These are phyloP conservation scores for Hiodon tergisus DNA, from an alignment of 2,113 vertebrate genomes.

Conservation along the genomic window DNA sequence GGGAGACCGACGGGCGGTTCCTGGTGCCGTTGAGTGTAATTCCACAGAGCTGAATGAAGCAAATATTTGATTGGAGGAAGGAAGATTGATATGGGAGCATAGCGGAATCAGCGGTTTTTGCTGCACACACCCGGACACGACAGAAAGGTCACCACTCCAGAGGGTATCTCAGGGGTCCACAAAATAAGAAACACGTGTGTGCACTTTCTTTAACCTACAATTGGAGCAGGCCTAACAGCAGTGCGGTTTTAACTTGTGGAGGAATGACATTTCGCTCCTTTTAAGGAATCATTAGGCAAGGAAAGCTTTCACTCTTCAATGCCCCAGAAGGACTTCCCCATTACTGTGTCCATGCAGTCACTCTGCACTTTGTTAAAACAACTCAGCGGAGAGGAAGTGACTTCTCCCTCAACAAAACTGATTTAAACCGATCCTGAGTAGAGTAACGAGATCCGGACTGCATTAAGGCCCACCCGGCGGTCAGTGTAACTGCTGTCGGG, in stretches of 20 bases:
- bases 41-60: conserved; percentile 28
- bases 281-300: neutral
- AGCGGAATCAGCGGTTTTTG: conserved; percentile 21
- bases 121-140: neutral
- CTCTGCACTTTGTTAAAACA: neutral
- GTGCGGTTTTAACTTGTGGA: neutral
- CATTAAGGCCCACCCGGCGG: too few species aligned
- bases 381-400: too few species aligned
- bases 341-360: neutral
- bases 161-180: too few species aligned
- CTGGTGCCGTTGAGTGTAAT: conserved; percentile 33
- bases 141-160: conserved; percentile 2
- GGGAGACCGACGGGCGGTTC: conserved; percentile 19
- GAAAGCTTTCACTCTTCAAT: neutral
- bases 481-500: too few species aligned
- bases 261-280: neutral
- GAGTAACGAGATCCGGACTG: too few species aligned
- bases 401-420: too few species aligned
- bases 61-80: conserved; percentile 37
- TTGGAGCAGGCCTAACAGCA: too few species aligned
- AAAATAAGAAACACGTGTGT: neutral
- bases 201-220: neutral
- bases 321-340: neutral
- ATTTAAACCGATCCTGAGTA: too few species aligned
- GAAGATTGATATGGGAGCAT: conserved; percentile 38